Evolutionary conservation across 2,888 invertebrate species (phyloP).

Genomic region (Ophion costatus): DNA sequence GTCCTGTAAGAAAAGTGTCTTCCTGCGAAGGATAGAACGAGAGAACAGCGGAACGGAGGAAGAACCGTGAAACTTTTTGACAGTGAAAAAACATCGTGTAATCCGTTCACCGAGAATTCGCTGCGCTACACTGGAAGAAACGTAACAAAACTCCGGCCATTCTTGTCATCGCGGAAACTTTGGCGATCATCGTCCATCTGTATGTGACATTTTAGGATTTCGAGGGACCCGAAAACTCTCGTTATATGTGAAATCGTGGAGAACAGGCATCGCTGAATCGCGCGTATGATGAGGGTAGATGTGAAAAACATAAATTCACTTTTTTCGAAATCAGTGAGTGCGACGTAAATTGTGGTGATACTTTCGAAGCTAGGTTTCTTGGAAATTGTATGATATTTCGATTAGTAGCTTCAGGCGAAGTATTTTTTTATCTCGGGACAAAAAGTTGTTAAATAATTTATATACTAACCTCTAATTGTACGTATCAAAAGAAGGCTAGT

Average conservation of each 20-base stretch:
- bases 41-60: neutral
- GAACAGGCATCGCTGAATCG: too few relatives aligned
- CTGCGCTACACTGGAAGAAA: slow-evolving; percentile 5
- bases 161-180: slow-evolving; percentile 14
- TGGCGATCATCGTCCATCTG: slow-evolving; percentile 2
- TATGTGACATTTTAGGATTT: neutral
- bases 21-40: slow-evolving; percentile 17
- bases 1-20: slow-evolving; percentile 52
- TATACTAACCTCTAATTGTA: too few relatives aligned
- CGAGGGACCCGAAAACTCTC: neutral
- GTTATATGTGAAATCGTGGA: neutral
- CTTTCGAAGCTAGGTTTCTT: too few relatives aligned
- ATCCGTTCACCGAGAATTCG: slow-evolving; percentile 41
- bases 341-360: too few relatives aligned
- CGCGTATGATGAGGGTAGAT: neutral
- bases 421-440: too few relatives aligned
- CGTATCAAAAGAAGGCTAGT: too few relatives aligned
- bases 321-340: neutral
- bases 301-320: neutral
- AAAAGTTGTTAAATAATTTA: too few relatives aligned
- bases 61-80: slow-evolving; percentile 54
- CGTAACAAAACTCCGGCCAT: slow-evolving; percentile 22
- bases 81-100: slow-evolving; percentile 60
- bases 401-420: too few relatives aligned
- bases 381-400: too few relatives aligned